Percentiles rank a stretch among this genome's conserved stretches.
Conservation (phyloP, 2,113 vertebrate genomes). For the Theropithecus gelada region DNA sequence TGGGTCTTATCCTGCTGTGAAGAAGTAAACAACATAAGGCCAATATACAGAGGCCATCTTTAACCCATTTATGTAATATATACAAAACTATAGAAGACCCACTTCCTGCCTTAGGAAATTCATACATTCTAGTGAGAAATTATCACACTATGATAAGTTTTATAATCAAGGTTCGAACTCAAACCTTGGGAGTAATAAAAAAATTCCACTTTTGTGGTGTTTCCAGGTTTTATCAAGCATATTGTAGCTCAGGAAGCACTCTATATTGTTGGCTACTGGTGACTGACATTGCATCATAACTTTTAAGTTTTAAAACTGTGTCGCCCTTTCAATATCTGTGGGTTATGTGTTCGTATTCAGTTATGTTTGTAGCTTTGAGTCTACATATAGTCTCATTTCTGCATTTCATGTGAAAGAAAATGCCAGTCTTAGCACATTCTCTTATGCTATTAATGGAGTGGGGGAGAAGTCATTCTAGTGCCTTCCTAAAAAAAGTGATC, state of each 20-base stretch:
- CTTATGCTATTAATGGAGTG: background rate
- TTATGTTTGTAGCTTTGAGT: background rate
- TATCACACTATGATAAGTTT: background rate
- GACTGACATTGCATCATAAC: background rate
- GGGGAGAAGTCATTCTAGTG: background rate
- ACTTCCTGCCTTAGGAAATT: background rate
- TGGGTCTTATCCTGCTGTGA: background rate
- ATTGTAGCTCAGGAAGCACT: background rate
- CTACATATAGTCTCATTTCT: slow-evolving; percentile 10
- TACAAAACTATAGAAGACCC: background rate
- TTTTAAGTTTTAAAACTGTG: background rate
- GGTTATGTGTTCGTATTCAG: background rate
- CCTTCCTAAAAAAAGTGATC: slow-evolving; percentile 10
- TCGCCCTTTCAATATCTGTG: background rate
- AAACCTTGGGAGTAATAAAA: background rate
- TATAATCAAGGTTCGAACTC: background rate
- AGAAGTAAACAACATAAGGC: background rate
- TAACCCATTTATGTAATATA: background rate
- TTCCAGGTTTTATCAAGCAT: slow-evolving; percentile 2
- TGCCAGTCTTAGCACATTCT: background rate
- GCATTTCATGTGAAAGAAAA: slow-evolving; percentile 45
- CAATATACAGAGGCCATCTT: slow-evolving; percentile 5
- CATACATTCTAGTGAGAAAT: background rate
- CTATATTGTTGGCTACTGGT: background rate
- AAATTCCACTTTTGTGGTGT: background rate